A percentile compares a stretch with the other conserved stretches of the same genome.
Conservation (phyloP, 1,140 invertebrate genomes). For the Pantala flavescens region DNA sequence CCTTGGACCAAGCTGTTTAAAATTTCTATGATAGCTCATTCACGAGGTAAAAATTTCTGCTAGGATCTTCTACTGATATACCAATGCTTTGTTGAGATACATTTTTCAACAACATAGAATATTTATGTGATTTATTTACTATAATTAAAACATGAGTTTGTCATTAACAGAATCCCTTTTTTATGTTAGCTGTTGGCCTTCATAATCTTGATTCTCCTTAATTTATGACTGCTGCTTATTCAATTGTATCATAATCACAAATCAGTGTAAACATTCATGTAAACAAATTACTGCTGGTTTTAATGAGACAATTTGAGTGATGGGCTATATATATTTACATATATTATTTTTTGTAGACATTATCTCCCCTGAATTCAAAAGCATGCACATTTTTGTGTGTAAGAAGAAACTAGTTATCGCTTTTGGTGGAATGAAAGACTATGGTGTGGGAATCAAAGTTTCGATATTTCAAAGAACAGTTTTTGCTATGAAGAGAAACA, state of each 20-base stretch:
- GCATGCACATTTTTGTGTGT: slow-evolving; percentile 5
- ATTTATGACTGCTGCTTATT: not conserved
- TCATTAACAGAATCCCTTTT: not conserved
- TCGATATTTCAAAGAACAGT: not conserved
- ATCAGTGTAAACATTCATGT: not conserved
- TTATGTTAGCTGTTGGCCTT: not conserved
- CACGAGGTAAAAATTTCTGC: too few relatives aligned
- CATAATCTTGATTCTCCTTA: not conserved
- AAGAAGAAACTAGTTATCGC: not conserved
- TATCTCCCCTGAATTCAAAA: not conserved
- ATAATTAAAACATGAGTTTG: not conserved
- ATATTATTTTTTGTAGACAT: slow-evolving; percentile 4
- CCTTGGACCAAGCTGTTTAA: not conserved
- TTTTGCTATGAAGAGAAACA: too few relatives aligned
- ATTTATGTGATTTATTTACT: not conserved
- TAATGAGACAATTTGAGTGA: slow-evolving; percentile 7
- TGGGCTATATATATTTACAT: slow-evolving; percentile 2
- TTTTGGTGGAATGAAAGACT: slow-evolving; percentile 10
- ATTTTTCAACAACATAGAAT: not conserved
- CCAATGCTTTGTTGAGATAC: too few relatives aligned
- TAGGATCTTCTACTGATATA: too few relatives aligned
- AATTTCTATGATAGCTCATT: not conserved
- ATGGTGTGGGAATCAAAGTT: not conserved
- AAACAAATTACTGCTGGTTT: not conserved
- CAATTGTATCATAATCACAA: not conserved